Evolutionary conservation across 2,888 invertebrate genomes (phyloP), one percentile per base, ranked within the genome.

Genomic region (Lycia hirtaria): DNA sequence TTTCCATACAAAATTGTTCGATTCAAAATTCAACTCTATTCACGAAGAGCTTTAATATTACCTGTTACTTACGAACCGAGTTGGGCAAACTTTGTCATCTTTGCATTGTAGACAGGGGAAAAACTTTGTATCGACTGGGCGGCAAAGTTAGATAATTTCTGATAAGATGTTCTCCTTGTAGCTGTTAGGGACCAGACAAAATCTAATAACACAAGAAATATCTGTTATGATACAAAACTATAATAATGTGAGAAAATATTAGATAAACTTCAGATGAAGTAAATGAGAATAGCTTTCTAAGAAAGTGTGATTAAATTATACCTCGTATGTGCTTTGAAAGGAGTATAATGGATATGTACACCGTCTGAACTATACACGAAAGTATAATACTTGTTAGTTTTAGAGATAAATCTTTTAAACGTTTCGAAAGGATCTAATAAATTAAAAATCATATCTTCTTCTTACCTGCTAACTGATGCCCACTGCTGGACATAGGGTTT

Each of bases 31-130:
- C 26, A 26, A 17, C 20, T 24, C 45, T 28, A 17, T 24, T 7
- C 47, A 26, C 19, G 19, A 41, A 55, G 45, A 47, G 51, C 51
- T 55, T 59, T 37, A 44, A 52, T 56, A 47, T 53, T 41, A 60
- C 47, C 45, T 47, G 37, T 49, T 58, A 58, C 45, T 56, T 60
- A 45, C 44, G 54, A 50, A 56, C 47, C 28, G 41, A 44, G 53
- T 60, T 37, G 53, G 19, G 33, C 4, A 26, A 61, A 57, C 61
- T 57, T 57, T 33, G 54, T 48, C 61, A 57, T 56, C 45, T 53
- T 61, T 56, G 53, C 60, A 53, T 53, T 56, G 56, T 49, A 43
- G 35, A 28, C 38, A 44, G 45, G 14, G 12, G 33, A 47, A 51
- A 54, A 58, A 61, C 30, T 47, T 57, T 51, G 61, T 51, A 57